These are phyloP conservation scores for Sebastes diploproa DNA, from an alignment of 2,797 vertebrate species.

Conservation along the genomic window DNA sequence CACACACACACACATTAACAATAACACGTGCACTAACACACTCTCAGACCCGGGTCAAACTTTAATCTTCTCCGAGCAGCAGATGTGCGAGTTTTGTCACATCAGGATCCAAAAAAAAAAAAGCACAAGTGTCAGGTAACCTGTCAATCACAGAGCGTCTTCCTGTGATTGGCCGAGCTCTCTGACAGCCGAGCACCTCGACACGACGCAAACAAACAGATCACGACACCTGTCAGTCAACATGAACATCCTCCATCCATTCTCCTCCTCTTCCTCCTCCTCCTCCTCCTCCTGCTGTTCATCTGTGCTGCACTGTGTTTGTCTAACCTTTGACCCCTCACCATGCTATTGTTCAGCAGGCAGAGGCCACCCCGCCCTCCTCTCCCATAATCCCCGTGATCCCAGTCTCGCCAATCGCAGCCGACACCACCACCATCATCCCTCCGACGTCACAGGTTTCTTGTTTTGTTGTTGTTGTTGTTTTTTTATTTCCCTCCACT, in stretches of 20 bases:
- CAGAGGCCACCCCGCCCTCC: constrained; percentile 90
- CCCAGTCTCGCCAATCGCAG: constrained; percentile 92
- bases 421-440: constrained; percentile 87
- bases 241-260: neutral
- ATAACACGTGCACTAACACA: neutral
- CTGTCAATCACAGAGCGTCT: constrained; percentile 19
- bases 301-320: constrained; percentile 69
- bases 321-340: constrained; percentile 83
- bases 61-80: constrained; percentile 29
- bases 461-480: constrained; percentile 36
- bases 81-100: constrained; percentile 10
- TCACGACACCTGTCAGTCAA: neutral
- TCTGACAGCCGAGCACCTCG: neutral
- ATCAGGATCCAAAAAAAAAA: neutral
- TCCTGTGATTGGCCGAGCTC: constrained; percentile 25
- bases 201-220: neutral
- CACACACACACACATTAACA: neutral
- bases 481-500: constrained; percentile 42
- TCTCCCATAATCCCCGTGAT: constrained; percentile 94
- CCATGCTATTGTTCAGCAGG: constrained; percentile 89
- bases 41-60: neutral
- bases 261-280: neutral
- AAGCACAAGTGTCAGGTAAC: neutral
- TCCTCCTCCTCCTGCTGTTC: constrained; percentile 24
- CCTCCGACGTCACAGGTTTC: constrained; percentile 66